These are phyloP conservation scores for Patagioenas fasciata DNA, from an alignment of 2,113 vertebrate species.

Conservation along the genomic window DNA sequence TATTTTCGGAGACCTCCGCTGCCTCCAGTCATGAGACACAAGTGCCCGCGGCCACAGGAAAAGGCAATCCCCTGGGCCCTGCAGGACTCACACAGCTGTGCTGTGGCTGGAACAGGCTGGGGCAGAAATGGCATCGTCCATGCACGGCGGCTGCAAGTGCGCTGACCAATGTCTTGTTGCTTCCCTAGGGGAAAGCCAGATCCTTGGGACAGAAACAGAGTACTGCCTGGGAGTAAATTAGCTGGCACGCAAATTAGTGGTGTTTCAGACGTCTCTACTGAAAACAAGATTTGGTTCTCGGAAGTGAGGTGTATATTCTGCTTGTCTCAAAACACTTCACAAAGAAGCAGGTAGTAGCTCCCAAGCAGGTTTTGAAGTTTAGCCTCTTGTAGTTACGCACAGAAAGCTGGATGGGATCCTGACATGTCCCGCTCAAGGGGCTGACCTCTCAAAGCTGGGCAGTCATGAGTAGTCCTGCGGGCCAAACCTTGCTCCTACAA, in stretches of 20 bases:
- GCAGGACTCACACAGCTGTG: neutral
- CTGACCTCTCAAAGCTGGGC: neutral
- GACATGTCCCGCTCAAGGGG: accelerated
- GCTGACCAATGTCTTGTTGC: neutral
- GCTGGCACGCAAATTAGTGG: neutral
- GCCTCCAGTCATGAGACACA: neutral
- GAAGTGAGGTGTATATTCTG: neutral
- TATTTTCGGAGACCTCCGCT: neutral
- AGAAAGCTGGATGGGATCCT: neutral
- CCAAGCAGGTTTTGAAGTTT: neutral
- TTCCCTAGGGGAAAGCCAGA: neutral
- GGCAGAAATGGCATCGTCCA: neutral
- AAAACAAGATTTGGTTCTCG: neutral
- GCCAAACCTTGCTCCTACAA: neutral
- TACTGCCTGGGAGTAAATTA: neutral
- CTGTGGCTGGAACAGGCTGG: neutral
- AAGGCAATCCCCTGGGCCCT: neutral
- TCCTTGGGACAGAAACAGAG: neutral
- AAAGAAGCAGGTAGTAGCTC: neutral
- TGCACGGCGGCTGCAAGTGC: neutral
- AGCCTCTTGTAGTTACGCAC: neutral
- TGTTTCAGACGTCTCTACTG: neutral
- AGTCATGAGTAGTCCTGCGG: accelerated
- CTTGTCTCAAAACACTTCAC: neutral
- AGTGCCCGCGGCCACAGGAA: neutral